phyloP scores from a whole-genome alignment of 2,888 invertebrate species.

The Spilarctia lutea region DNA sequence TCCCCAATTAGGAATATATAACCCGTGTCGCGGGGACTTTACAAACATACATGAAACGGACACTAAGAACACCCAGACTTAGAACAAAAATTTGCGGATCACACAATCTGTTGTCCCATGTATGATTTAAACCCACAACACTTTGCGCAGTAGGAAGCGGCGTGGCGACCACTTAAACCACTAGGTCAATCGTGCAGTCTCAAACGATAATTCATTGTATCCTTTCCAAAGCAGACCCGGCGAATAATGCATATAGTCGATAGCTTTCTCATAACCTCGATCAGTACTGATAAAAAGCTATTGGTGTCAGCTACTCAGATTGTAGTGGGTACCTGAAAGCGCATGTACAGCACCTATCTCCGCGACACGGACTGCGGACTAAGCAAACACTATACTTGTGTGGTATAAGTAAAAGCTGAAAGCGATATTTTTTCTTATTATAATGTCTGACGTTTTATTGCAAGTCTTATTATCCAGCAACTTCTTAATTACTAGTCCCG shows the following conservation, averaged over 20 bases:
- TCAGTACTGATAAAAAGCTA: constrained; percentile 83
- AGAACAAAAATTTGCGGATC: too few relatives aligned
- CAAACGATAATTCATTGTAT: not conserved
- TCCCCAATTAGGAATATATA: too few relatives aligned
- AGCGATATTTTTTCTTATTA: constrained; percentile 26
- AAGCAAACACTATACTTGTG: constrained; percentile 73
- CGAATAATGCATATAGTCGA: constrained; percentile 59
- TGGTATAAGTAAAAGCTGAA: constrained; percentile 51
- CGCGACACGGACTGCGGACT: constrained; percentile 80
- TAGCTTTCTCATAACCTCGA: constrained; percentile 83
- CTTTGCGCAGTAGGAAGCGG: too few relatives aligned
- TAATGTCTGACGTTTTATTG: not conserved
- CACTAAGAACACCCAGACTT: too few relatives aligned
- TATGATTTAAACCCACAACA: too few relatives aligned
- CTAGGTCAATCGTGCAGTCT: too few relatives aligned
- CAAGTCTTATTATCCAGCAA: not conserved
- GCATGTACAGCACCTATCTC: constrained; percentile 84
- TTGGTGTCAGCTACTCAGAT: constrained; percentile 83
- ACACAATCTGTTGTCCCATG: too few relatives aligned
- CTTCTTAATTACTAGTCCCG: not conserved
- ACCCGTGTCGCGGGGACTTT: too few relatives aligned
- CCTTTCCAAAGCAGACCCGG: constrained; percentile 33
- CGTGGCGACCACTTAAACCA: too few relatives aligned
- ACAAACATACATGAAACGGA: too few relatives aligned
- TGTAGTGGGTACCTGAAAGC: constrained; percentile 82